A percentile compares a stretch with the other conserved stretches of the same genome.
phyloP scores from a whole-genome alignment of 1,140 invertebrate species.

The Magallana gigas region DNA sequence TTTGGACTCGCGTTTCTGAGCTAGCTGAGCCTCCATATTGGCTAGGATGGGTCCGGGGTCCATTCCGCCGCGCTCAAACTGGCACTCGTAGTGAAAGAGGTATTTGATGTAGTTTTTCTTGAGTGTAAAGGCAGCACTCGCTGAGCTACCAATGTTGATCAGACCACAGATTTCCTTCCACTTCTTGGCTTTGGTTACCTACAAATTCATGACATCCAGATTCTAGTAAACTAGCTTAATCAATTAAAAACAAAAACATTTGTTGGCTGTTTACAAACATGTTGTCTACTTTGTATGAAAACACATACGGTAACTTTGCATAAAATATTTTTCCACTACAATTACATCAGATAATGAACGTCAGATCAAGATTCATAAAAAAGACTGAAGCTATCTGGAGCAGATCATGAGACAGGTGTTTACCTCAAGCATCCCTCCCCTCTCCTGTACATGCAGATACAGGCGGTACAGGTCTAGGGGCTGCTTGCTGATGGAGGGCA shows the following conservation, averaged over 20 bases:
- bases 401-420: conserved; percentile 3
- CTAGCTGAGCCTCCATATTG: conserved; percentile 82
- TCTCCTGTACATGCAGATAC: conserved; percentile 95
- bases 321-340: too few species aligned
- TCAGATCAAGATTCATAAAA: too few species aligned
- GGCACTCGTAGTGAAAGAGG: conserved; percentile 96
- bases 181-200: conserved; percentile 98
- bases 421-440: conserved; percentile 98
- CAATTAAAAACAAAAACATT: not conserved
- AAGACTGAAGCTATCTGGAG: not conserved
- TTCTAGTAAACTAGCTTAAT: not conserved
- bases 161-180: conserved; percentile 98
- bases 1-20: conserved; percentile 78
- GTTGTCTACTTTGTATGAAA: too few species aligned
- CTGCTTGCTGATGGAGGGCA: conserved; percentile 98
- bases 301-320: too few species aligned
- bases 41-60: conserved; percentile 97
- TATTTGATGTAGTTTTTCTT: conserved; percentile 99
- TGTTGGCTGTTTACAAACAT: too few species aligned
- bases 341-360: too few species aligned
- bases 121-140: conserved; percentile 96
- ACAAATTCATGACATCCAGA: conserved; percentile 41
- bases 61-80: conserved; percentile 96
- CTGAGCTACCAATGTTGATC: conserved; percentile 95
- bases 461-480: conserved; percentile 97